Evolutionary conservation across 2,113 vertebrate species (phyloP).

Genomic region (Sigmodon hispidus): DNA sequence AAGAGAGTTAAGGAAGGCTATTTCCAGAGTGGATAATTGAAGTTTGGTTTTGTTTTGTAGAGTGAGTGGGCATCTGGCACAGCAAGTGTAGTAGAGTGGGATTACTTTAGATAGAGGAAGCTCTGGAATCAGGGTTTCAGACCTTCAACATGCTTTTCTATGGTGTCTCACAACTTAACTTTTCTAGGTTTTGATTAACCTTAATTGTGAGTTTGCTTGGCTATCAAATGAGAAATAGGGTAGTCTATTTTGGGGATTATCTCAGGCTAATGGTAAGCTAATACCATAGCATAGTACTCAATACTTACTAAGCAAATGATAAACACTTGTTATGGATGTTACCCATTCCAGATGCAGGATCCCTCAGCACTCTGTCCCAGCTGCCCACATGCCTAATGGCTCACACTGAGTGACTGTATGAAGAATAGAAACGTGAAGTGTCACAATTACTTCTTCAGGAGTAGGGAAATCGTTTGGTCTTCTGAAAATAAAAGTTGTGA

Average conservation of each 20-base stretch:
- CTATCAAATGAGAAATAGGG: not conserved
- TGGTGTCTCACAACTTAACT: not conserved
- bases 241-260: not conserved
- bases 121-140: not conserved
- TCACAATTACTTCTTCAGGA: not conserved
- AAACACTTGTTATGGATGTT: not conserved
- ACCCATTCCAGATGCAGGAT: not conserved
- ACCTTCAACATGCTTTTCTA: not conserved
- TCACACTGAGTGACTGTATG: not conserved
- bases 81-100: fast-evolving
- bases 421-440: not conserved
- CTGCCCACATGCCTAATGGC: not conserved
- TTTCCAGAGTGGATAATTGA: not conserved
- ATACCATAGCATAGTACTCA: not conserved
- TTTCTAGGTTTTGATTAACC: not conserved
- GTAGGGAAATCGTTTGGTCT: not conserved
- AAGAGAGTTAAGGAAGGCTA: not conserved
- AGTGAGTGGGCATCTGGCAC: too few species aligned
- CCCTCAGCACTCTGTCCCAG: not conserved
- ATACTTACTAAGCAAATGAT: not conserved
- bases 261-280: not conserved
- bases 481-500: constrained; percentile 1
- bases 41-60: not conserved
- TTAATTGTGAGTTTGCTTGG: not conserved
- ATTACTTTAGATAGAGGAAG: not conserved